Conservation (phyloP, 1,140 invertebrate genomes). For the Eupristina koningsbergeri region DNA sequence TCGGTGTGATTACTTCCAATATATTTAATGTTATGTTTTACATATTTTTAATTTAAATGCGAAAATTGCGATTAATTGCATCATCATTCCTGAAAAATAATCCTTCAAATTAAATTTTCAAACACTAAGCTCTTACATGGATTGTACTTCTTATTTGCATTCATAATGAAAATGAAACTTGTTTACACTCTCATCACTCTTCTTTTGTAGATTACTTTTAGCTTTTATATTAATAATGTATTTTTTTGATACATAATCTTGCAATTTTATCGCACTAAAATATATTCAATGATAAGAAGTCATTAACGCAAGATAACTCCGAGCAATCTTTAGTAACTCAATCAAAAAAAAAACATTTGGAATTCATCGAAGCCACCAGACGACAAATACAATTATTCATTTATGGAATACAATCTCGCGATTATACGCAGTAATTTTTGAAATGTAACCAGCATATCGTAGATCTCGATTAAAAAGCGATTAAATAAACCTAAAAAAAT, state of each 20-base stretch:
- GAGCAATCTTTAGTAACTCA: neutral
- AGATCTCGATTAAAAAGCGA: constrained; percentile 2
- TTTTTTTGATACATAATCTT: neutral
- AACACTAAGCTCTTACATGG: neutral
- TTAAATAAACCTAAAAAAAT: neutral
- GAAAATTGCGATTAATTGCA: neutral
- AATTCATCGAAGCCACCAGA: neutral
- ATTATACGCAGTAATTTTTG: constrained; percentile 37
- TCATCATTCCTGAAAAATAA: neutral
- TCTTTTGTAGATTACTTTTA: neutral
- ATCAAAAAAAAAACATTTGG: neutral
- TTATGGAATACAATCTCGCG: constrained; percentile 13
- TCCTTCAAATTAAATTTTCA: neutral
- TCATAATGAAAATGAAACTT: constrained; percentile 16
- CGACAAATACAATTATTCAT: constrained; percentile 34
- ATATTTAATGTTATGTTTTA: neutral
- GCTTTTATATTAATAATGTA: neutral
- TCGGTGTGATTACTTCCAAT: neutral
- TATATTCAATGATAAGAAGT: constrained; percentile 18
- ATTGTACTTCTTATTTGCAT: neutral
- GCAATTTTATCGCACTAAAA: neutral
- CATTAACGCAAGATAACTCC: neutral
- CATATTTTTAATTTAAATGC: neutral
- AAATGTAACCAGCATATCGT: constrained; percentile 25
- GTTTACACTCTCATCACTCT: neutral